Evolutionary conservation across 2,797 vertebrate species (phyloP), one percentile per base, ranked within the genome.

Genomic region (Alauda arvensis): DNA sequence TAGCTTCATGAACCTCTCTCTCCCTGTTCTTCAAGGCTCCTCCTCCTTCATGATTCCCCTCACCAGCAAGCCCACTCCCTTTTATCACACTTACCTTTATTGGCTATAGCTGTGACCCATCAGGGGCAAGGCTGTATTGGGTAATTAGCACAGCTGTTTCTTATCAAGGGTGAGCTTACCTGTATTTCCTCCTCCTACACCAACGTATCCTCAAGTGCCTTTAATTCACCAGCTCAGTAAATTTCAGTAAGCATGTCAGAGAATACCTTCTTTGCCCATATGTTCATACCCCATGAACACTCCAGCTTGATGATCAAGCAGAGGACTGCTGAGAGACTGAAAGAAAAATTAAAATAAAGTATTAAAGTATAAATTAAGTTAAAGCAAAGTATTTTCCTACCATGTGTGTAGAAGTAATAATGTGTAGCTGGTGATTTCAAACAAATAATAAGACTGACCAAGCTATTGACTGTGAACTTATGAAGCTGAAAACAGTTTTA

Each of bases 231-330:
- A 20, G 3, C 18, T 42, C 31, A n/a, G 21, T 8, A 42, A 70
- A 53, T 68, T 18, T 59, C 48, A 51, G 10, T 1, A 2, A 63
- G 49, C 8, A 14, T 0, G 1, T 14, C 34, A 63, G 57, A 63
- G 15, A 82, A n/a, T 8, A 8, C 1, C 8, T 33, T 70, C 12
- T 9, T 24, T 43, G 9, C 8, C n/a, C 33, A 12, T 21, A 29
- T 1, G 3, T 37, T 8, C 21, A 14, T 18, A 17, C 2, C 4
- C 12, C 10, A 55, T 34, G 8, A 39, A 31, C 3, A 29, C 17
- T 78, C 7, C 7, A 56, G 3, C 55, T 26, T 33, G 42, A 48
- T 52, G 6, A 19, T 5, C 28, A 61, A 59, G 14, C 12, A 78
- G 12, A 42, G 6, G 8, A n/a, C 28, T 62, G 8, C 6, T 24